A percentile compares a stretch with the other conserved stretches of the same genome.
These are phyloP conservation scores for Pseudopleuronectes americanus DNA, from an alignment of 2,797 vertebrate species.

Conservation along the genomic window DNA sequence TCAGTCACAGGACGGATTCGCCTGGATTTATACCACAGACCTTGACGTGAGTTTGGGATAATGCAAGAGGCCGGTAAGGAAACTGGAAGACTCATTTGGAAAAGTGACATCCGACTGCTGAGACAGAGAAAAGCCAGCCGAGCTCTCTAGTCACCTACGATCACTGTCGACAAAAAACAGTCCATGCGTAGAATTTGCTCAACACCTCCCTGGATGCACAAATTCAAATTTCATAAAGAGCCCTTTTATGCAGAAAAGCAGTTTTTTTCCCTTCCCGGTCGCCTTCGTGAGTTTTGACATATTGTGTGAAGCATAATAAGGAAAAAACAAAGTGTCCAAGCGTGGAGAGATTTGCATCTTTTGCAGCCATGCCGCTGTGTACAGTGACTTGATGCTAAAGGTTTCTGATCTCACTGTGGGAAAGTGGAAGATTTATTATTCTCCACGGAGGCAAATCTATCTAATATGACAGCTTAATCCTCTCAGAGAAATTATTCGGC, in stretches of 20 bases:
- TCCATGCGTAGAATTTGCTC: conserved; percentile 1
- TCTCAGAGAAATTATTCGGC: conserved; percentile 51
- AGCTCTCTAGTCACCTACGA: neutral
- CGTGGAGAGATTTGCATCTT: conserved; percentile 57
- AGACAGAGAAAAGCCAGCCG: conserved; percentile 10
- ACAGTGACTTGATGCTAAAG: conserved; percentile 38
- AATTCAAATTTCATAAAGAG: conserved; percentile 24
- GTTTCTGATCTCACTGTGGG: conserved; percentile 49
- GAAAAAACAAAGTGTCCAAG: conserved; percentile 50
- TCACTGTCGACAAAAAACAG: conserved; percentile 9
- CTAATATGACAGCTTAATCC: conserved; percentile 70
- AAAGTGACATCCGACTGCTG: conserved; percentile 19
- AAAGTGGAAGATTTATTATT: conserved; percentile 54
- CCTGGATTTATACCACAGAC: conserved; percentile 32
- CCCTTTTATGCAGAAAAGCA: conserved; percentile 27
- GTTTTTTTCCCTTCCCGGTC: conserved; percentile 9
- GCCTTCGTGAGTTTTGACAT: conserved; percentile 36
- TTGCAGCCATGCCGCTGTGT: conserved; percentile 38
- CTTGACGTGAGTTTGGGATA: conserved; percentile 23
- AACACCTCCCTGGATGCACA: neutral
- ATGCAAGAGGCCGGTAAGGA: conserved; percentile 20
- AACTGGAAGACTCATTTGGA: conserved; percentile 13
- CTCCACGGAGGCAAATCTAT: conserved; percentile 53
- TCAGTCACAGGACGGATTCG: conserved; percentile 43
- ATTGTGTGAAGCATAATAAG: conserved; percentile 38